Evolutionary conservation across 2,888 invertebrate genomes (phyloP).

Genomic region (Pachycephus smyrnensis): DNA sequence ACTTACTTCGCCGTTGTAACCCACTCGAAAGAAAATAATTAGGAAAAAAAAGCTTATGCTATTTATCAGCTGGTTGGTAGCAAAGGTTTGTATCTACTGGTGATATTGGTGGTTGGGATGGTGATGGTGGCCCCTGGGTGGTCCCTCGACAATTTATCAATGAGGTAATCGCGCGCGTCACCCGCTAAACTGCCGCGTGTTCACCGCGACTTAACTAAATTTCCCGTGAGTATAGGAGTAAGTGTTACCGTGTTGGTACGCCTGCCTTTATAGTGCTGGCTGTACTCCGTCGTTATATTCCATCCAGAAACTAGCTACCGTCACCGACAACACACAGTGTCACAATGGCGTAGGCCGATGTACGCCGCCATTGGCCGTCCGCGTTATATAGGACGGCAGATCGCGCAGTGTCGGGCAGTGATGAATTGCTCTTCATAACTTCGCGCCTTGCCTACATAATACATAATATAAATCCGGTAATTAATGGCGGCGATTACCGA

Average conservation of each 20-base stretch:
- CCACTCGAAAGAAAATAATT: conserved; percentile 37
- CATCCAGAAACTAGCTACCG: neutral
- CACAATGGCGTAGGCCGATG: too few species aligned
- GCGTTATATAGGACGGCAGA: too few species aligned
- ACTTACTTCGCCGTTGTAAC: conserved; percentile 12
- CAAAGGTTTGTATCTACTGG: too few species aligned
- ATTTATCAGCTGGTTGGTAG: too few species aligned
- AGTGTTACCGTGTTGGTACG: too few species aligned
- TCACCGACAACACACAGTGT: too few species aligned
- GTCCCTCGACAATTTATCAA: conserved; percentile 34
- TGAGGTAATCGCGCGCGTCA: conserved; percentile 37
- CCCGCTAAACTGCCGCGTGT: conserved; percentile 6
- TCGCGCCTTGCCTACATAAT: conserved; percentile 25
- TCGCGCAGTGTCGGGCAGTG: conserved; percentile 33
- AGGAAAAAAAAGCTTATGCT: too few species aligned
- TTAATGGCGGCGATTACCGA: conserved; percentile 41
- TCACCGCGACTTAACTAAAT: conserved; percentile 10
- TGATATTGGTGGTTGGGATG: too few species aligned
- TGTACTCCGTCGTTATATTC: neutral
- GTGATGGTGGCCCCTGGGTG: too few species aligned
- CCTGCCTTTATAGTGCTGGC: neutral
- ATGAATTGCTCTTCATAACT: conserved; percentile 35
- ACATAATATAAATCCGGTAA: conserved; percentile 40
- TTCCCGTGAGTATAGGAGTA: conserved; percentile 8
- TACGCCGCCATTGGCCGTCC: neutral